Evolutionary conservation across 2,888 invertebrate genomes (phyloP).

Genomic region (Slavum lentiscoides): DNA sequence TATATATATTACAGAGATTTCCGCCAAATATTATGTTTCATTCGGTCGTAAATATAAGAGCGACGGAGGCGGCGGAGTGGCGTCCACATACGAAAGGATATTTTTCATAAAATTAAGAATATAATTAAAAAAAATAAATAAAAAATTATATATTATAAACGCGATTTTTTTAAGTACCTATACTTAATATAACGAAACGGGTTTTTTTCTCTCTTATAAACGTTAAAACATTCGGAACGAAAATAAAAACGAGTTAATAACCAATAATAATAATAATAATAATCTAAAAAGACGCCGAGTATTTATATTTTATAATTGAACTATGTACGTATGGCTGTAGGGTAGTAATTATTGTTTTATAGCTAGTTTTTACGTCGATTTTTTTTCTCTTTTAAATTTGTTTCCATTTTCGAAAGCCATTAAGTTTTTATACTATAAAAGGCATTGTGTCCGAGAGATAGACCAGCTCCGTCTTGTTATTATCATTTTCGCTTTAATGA

Average conservation of each 20-base stretch:
- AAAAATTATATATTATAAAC: conserved; percentile 22
- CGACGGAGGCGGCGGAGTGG: background rate
- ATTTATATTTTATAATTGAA: conserved; percentile 32
- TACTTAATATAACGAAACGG: conserved; percentile 30
- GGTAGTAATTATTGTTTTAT: conserved; percentile 48
- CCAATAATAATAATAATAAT: background rate
- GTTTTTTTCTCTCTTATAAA: conserved; percentile 24
- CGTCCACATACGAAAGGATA: conserved; percentile 10
- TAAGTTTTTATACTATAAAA: conserved; percentile 32
- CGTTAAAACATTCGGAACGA: conserved; percentile 13
- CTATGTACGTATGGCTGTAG: background rate
- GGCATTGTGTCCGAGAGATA: conserved; percentile 2
- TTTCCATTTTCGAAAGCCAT: conserved; percentile 31
- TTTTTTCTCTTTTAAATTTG: conserved; percentile 19
- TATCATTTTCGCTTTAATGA: conserved; percentile 19
- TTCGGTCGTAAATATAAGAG: background rate
- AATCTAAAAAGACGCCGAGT: conserved; percentile 29
- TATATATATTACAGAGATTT: background rate
- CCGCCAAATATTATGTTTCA: background rate
- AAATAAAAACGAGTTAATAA: conserved; percentile 43
- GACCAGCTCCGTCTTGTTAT: conserved; percentile 9
- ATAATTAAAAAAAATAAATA: conserved; percentile 38
- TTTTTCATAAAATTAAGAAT: conserved; percentile 37
- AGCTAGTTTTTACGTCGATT: conserved; percentile 23
- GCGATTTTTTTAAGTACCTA: conserved; percentile 34